These are phyloP conservation scores for Anoplius nigerrimus DNA, from an alignment of 2,888 invertebrate genomes.

Conservation along the genomic window DNA sequence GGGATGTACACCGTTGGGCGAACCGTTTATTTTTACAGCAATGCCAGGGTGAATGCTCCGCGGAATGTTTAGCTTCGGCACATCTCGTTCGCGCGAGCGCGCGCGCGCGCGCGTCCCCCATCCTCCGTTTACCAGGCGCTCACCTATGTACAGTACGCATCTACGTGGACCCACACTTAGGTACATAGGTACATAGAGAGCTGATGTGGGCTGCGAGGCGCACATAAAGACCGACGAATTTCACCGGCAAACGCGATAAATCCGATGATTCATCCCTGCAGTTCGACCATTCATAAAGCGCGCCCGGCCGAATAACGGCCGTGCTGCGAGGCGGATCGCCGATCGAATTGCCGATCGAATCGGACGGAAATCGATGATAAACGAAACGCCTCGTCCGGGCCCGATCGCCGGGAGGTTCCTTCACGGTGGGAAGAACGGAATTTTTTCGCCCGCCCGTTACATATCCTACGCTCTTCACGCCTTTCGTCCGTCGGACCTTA, in stretches of 20 bases:
- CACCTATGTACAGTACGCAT: constrained; percentile 4
- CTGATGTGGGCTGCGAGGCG: no score
- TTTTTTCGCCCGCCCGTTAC: not conserved
- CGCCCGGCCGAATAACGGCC: not conserved
- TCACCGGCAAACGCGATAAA: constrained; percentile 29
- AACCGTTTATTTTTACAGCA: constrained; percentile 72
- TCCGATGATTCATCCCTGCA: constrained; percentile 27
- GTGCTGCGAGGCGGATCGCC: no score
- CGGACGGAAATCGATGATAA: no score
- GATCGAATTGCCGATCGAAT: no score
- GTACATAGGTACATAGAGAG: not conserved
- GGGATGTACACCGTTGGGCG: constrained; percentile 52
- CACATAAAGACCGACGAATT: constrained; percentile 11
- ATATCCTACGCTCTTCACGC: not conserved
- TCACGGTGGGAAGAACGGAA: not conserved
- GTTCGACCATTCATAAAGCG: constrained; percentile 22
- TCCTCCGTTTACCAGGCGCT: no score
- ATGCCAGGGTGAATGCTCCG: constrained; percentile 72
- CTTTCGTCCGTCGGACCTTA: no score
- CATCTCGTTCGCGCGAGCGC: constrained; percentile 36
- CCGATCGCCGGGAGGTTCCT: no score
- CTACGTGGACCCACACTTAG: not conserved
- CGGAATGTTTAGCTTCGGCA: constrained; percentile 66
- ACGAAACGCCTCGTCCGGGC: no score
- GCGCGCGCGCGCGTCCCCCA: constrained; percentile 3